Conservation (phyloP, 2,113 vertebrate genomes). For the Varanus salvator region DNA sequence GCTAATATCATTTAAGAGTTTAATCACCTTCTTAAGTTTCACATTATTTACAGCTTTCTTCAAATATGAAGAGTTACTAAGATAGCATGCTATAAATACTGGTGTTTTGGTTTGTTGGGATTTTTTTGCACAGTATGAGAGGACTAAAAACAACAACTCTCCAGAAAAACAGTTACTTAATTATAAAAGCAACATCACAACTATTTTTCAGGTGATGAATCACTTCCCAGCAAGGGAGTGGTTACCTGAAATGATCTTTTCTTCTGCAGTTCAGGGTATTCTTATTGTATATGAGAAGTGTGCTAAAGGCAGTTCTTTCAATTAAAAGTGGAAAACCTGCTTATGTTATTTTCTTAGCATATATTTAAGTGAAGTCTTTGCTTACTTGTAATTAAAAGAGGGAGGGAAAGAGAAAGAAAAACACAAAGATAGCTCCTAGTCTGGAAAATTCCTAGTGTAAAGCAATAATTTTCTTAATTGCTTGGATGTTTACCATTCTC, state of each 20-base stretch:
- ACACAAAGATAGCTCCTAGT: background rate
- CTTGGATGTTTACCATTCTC: background rate
- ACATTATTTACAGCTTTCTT: background rate
- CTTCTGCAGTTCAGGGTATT: background rate
- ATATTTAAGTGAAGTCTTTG: background rate
- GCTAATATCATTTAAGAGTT: background rate
- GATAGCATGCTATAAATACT: background rate
- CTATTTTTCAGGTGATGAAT: background rate
- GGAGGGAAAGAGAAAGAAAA: background rate
- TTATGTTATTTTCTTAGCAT: background rate
- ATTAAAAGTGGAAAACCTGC: background rate
- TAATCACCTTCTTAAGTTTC: background rate
- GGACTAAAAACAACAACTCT: background rate
- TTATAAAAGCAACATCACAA: background rate
- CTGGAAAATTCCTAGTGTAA: background rate
- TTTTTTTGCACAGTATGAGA: background rate
- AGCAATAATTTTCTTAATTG: background rate
- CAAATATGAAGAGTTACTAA: background rate
- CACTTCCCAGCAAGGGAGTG: background rate
- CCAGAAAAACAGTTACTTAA: background rate
- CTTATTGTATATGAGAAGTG: background rate
- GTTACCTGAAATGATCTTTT: background rate
- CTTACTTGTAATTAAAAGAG: background rate
- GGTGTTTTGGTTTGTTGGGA: no score
- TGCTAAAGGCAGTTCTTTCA: background rate